These are phyloP conservation scores for Melopsittacus undulatus DNA, from an alignment of 2,797 vertebrate genomes.

Conservation along the genomic window DNA sequence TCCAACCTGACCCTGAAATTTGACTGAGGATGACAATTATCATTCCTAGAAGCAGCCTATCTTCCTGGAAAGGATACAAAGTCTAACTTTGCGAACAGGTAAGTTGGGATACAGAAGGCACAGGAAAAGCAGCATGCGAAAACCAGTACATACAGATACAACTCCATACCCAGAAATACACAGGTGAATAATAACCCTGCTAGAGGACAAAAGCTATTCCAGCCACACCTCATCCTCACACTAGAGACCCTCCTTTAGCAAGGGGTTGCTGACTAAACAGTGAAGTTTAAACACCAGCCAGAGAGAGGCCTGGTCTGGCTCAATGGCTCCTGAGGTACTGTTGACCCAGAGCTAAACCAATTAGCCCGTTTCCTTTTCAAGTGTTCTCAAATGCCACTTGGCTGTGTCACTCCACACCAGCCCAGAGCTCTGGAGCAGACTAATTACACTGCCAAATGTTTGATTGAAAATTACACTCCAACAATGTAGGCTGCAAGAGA, in stretches of 20 bases:
- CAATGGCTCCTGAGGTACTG: neutral
- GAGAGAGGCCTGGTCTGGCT: neutral
- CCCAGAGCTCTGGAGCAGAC: neutral
- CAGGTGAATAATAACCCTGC: neutral
- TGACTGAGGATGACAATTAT: neutral
- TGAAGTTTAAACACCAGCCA: neutral
- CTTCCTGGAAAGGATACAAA: neutral
- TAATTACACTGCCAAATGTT: constrained; percentile 16
- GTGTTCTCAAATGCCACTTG: constrained; percentile 36
- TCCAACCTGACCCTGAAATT: neutral
- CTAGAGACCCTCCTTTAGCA: neutral
- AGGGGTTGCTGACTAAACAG: neutral
- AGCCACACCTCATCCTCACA: neutral
- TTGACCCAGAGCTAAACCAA: constrained; percentile 50
- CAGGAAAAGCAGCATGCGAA: neutral
- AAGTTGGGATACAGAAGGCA: neutral
- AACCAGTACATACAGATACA: accelerated
- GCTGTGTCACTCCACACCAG: neutral
- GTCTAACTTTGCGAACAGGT: neutral
- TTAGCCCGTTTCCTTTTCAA: constrained; percentile 1
- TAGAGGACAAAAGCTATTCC: neutral
- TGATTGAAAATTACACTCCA: constrained; percentile 13
- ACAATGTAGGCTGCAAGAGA: neutral
- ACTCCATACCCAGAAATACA: neutral
- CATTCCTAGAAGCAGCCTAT: neutral